These are phyloP conservation scores for Sebastes umbrosus DNA, from an alignment of 2,797 vertebrate genomes.

Conservation along the genomic window DNA sequence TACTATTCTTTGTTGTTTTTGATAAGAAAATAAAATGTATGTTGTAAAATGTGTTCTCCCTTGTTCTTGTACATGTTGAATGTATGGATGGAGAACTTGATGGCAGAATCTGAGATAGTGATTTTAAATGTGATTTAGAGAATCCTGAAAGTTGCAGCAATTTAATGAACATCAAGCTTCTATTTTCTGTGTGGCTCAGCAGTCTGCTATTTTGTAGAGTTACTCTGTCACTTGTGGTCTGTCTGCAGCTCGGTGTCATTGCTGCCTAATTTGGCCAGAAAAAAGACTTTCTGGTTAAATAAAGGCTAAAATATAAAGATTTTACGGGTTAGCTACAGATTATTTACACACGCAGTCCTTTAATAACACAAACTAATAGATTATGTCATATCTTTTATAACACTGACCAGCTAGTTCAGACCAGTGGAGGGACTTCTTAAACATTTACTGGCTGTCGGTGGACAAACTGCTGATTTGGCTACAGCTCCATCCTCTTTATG, in stretches of 20 bases:
- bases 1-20: slow-evolving; percentile 78
- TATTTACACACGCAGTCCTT: neutral
- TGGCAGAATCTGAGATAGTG: neutral
- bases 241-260: neutral
- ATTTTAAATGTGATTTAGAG: neutral
- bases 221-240: neutral
- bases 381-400: neutral
- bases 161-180: neutral
- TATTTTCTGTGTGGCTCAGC: neutral
- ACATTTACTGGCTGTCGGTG: neutral
- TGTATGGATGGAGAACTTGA: neutral
- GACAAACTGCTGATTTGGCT: neutral
- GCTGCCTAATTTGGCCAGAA: neutral
- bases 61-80: neutral
- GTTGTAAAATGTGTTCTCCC: neutral
- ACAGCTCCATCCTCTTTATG: neutral
- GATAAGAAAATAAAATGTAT: slow-evolving; percentile 75
- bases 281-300: neutral
- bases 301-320: neutral
- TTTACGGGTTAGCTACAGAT: neutral
- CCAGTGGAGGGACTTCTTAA: neutral
- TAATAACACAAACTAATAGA: neutral
- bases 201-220: neutral
- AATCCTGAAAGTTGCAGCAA: neutral
- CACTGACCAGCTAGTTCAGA: neutral